phyloP scores from a whole-genome alignment of 2,888 invertebrate species.

The Vanessa cardui region DNA sequence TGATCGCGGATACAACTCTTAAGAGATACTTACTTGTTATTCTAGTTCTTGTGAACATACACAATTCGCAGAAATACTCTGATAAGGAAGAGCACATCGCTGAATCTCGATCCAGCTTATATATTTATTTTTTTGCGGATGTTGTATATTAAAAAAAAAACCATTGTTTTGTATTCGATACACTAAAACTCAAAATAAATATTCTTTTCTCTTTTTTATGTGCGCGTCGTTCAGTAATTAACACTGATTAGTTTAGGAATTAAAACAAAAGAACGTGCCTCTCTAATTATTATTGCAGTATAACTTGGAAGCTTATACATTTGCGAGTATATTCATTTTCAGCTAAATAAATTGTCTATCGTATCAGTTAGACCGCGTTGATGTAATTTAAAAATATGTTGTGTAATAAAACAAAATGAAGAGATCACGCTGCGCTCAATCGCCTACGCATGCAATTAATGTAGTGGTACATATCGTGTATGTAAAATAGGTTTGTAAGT shows the following conservation, averaged over 20 bases:
- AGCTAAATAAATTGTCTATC: background rate
- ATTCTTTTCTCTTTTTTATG: too few relatives aligned
- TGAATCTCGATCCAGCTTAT: constrained; percentile 1
- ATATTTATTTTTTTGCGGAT: background rate
- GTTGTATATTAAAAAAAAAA: background rate
- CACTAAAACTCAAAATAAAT: too few relatives aligned
- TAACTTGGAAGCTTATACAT: background rate
- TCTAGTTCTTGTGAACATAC: constrained; percentile 7
- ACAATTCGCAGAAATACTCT: constrained; percentile 6
- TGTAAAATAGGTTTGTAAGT: constrained; percentile 18
- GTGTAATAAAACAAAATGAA: constrained; percentile 15
- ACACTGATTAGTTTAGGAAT: too few relatives aligned
- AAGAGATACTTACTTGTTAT: constrained; percentile 8
- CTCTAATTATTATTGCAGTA: background rate
- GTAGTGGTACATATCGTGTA: constrained; percentile 4
- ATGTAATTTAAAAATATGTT: constrained; percentile 20
- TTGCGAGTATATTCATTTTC: constrained; percentile 1
- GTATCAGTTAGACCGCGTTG: constrained; percentile 4
- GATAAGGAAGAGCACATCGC: constrained; percentile 8
- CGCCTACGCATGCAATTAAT: constrained; percentile 21
- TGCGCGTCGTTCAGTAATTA: too few relatives aligned
- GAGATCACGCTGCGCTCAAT: constrained; percentile 5
- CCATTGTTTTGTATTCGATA: background rate
- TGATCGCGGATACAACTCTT: constrained; percentile 4
- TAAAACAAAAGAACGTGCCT: too few relatives aligned